Conservation (phyloP, 2,888 invertebrate species). For the Ochropleura plecta region DNA sequence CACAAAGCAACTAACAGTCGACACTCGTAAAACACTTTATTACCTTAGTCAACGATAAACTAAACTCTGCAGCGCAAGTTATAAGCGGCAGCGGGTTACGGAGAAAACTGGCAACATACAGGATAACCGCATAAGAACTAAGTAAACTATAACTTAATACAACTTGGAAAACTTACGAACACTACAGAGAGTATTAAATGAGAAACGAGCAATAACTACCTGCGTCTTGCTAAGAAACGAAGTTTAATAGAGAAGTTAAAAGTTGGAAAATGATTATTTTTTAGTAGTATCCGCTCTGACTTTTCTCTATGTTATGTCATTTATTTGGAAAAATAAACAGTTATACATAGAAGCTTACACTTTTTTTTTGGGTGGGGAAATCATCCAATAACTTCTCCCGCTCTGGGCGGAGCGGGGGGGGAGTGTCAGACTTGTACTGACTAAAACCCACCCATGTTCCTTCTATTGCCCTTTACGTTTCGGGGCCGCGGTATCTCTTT, state of each 20-base stretch:
- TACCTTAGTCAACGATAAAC: conserved; percentile 50
- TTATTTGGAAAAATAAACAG: too few species aligned
- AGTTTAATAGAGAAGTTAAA: neutral
- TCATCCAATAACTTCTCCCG: too few species aligned
- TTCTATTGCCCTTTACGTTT: too few species aligned
- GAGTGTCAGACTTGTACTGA: too few species aligned
- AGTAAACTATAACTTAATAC: conserved; percentile 26
- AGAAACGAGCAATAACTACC: conserved; percentile 44
- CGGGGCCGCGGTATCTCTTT: too few species aligned
- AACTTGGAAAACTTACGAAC: conserved; percentile 38
- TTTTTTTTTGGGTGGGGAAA: too few species aligned
- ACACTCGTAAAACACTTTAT: conserved; percentile 62
- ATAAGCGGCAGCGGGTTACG: conserved; percentile 35
- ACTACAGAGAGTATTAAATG: conserved; percentile 31
- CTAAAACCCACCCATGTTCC: too few species aligned
- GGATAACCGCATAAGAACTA: conserved; percentile 31
- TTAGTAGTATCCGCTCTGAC: neutral
- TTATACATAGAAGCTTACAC: too few species aligned
- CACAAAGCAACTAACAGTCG: conserved; percentile 37
- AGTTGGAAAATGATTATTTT: conserved; percentile 17
- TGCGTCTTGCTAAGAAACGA: neutral
- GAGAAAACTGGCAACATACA: conserved; percentile 28
- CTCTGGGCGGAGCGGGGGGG: too few species aligned
- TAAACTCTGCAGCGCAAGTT: conserved; percentile 16
- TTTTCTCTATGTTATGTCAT: too few species aligned